phyloP scores from a whole-genome alignment of 2,888 invertebrate species.

The Sinodicranocentrus sp. region DNA sequence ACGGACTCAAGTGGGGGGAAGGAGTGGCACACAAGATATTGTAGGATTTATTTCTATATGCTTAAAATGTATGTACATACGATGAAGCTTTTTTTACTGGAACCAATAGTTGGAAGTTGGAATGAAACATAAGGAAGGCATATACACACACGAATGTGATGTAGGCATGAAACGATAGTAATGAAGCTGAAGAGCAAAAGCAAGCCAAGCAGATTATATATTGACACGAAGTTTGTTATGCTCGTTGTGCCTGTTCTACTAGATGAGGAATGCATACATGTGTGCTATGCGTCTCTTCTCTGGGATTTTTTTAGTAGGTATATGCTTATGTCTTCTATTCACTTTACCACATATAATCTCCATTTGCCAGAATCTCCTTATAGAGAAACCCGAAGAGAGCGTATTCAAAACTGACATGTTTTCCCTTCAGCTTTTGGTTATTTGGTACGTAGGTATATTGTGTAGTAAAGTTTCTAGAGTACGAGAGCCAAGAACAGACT shows the following conservation, averaged over 20 bases:
- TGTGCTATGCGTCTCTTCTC: not conserved
- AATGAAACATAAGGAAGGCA: conserved; percentile 34
- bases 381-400: too few relatives aligned
- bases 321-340: conserved; percentile 25
- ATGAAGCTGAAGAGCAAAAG: conserved; percentile 46
- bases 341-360: conserved; percentile 3
- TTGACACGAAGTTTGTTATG: conserved; percentile 60
- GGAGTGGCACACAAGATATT: conserved; percentile 29
- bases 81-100: conserved; percentile 11
- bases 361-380: too few relatives aligned
- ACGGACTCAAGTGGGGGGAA: conserved; percentile 15
- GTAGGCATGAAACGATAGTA: conserved; percentile 34
- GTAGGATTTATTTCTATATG: not conserved
- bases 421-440: conserved; percentile 26
- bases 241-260: not conserved
- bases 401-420: conserved; percentile 33
- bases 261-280: not conserved
- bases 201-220: conserved; percentile 53
- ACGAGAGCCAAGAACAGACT: conserved; percentile 61
- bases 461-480: conserved; percentile 37
- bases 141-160: conserved; percentile 21
- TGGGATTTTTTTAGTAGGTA: conserved; percentile 23
- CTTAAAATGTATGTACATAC: not conserved
- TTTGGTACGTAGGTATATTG: conserved; percentile 45
- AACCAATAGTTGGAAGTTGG: conserved; percentile 38